These are phyloP conservation scores for Ormyrus rosae DNA, from an alignment of 2,888 invertebrate species.

Conservation along the genomic window DNA sequence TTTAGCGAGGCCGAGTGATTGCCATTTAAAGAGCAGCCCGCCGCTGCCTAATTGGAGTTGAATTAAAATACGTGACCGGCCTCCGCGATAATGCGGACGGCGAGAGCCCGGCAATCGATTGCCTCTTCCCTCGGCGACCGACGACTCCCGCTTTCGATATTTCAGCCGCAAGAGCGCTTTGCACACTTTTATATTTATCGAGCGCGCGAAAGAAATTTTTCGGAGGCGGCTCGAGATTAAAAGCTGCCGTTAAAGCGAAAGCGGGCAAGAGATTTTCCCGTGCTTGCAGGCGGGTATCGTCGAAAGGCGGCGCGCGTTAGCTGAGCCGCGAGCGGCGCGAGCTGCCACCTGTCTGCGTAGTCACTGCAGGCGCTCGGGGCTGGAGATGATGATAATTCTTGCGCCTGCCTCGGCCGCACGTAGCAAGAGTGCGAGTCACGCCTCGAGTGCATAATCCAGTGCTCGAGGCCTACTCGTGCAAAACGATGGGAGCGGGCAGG, in stretches of 20 bases:
- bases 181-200: too few relatives aligned
- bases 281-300: too few relatives aligned
- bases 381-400: constrained; percentile 6
- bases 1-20: constrained; percentile 30
- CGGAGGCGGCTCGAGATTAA: too few relatives aligned
- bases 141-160: background rate
- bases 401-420: background rate
- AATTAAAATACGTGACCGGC: constrained; percentile 56
- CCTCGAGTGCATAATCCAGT: constrained; percentile 49
- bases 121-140: too few relatives aligned
- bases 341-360: too few relatives aligned
- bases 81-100: background rate
- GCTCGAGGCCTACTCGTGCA: constrained; percentile 42
- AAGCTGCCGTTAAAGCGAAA: too few relatives aligned
- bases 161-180: background rate
- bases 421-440: background rate
- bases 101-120: too few relatives aligned
- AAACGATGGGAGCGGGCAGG: constrained; percentile 27
- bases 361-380: too few relatives aligned
- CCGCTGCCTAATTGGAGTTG: constrained; percentile 51
- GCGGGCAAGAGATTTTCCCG: too few relatives aligned
- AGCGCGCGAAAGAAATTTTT: too few relatives aligned
- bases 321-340: too few relatives aligned
- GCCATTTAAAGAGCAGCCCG: constrained; percentile 32
- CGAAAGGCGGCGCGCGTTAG: too few relatives aligned